Evolutionary conservation across 2,888 invertebrate species (phyloP).

Genomic region (Ecliptopera silaceata): DNA sequence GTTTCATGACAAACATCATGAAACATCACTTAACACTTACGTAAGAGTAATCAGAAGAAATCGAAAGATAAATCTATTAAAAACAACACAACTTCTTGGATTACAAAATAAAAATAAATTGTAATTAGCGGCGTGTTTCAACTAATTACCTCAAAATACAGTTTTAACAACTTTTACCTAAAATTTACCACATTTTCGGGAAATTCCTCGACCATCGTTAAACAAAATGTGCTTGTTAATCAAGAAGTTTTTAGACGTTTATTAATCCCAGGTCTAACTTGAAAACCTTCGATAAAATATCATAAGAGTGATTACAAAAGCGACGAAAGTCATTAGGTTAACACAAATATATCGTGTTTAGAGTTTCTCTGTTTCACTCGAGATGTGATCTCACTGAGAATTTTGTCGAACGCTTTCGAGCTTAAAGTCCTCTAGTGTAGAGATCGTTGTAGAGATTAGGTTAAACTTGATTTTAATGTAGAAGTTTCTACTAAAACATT

Average conservation of each 20-base stretch:
- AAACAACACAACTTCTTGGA: not conserved
- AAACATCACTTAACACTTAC: no score
- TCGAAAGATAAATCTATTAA: no score
- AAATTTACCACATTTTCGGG: conserved; percentile 33
- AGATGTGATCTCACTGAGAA: not conserved
- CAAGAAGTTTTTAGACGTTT: conserved; percentile 56
- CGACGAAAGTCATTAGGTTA: no score
- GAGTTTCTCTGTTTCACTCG: no score
- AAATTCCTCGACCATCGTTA: conserved; percentile 44
- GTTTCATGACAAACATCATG: no score
- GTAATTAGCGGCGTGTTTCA: not conserved
- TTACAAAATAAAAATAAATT: conserved; percentile 1
- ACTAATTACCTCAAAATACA: conserved; percentile 33
- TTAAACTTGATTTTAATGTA: conserved; percentile 38
- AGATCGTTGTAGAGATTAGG: conserved; percentile 54
- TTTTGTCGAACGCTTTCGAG: not conserved
- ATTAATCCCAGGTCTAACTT: conserved; percentile 45
- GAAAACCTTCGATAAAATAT: not conserved
- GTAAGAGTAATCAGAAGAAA: no score
- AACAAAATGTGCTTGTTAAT: conserved; percentile 52
- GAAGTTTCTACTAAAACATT: not conserved
- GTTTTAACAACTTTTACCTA: conserved; percentile 29
- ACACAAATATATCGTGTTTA: no score
- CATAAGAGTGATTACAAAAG: not conserved
- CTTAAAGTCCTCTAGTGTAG: not conserved